Base-by-base conservation (phyloP, 92 coral and sea anemone species). In the Hydrozoanthus gracilis region DNA sequence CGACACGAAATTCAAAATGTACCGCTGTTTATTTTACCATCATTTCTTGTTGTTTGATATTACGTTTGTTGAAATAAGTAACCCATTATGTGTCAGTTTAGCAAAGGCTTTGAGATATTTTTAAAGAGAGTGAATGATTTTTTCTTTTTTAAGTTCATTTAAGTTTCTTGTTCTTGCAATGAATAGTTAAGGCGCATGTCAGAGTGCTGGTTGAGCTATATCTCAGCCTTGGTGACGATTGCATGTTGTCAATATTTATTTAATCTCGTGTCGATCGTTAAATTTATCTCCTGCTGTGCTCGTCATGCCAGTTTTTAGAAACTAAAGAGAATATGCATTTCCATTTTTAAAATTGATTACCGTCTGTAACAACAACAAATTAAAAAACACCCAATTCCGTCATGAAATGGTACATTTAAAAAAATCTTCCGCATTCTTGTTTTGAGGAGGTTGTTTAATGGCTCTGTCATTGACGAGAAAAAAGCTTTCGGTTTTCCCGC, bases 211-310 rank as follows among this genome's bases (percentile, higher is more conserved):
- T 27, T 27, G 2, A 27, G 39, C 39, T 2, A 27, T 27, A 27
- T 27, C 39, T 27, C 39, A 27, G 39, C 39, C 39, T 27, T 11
- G 39, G n/a, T 68, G 48, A 68, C 6, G 73, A 27, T 67, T 17
- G 35, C 82, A 39, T 44, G 49, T 76, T 39, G 82, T 44, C 58
- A 27, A 55, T 51, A 35, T 76, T 76, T 76, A 52, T 49, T 44
- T 72, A 8, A 54, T 76, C 48, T 12, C 46, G 6, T 20, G 3
- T 27, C 55, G 82, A 76, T 76, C 11, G 13, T 66, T 52, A 27
- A 76, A 76, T 52, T 18, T 55, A 54, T 76, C 82, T 76, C 82
- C 82, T 66, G 17, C 82, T 76, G 82, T 7, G 82, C 18, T 27
- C 39, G 66, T 55, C 18, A 27, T 51, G 48, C 8, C 27, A 13